Conservation (phyloP, 2,888 invertebrate species). For the Chesias legatella region DNA sequence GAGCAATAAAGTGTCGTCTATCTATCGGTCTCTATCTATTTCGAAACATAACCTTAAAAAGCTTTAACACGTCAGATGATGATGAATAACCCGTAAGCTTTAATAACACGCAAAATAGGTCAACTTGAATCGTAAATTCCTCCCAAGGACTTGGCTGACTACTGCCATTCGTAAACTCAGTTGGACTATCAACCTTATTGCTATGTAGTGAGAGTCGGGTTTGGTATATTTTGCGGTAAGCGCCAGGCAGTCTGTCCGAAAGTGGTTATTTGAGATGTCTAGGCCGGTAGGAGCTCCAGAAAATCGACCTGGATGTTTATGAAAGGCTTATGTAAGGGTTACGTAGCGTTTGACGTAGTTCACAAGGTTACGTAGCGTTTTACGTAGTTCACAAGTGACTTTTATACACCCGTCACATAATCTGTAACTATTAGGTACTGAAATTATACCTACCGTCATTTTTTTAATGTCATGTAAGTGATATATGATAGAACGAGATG, state of each 20-base stretch:
- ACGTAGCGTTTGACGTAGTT: not conserved
- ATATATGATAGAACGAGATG: too few relatives aligned
- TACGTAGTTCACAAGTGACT: slow-evolving; percentile 7
- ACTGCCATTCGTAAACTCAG: not conserved
- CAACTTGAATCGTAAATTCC: slow-evolving; percentile 8
- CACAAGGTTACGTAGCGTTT: slow-evolving; percentile 7
- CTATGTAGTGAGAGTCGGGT: slow-evolving; percentile 1
- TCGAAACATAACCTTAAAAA: slow-evolving; percentile 4
- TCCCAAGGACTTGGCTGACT: slow-evolving; percentile 9
- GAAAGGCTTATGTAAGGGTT: slow-evolving; percentile 26
- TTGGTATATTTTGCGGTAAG: slow-evolving; percentile 14
- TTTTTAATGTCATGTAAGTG: too few relatives aligned
- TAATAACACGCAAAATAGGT: slow-evolving; percentile 7
- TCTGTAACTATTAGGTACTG: too few relatives aligned
- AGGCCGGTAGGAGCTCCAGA: slow-evolving; percentile 40
- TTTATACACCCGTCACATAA: too few relatives aligned
- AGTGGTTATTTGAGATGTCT: slow-evolving; percentile 39
- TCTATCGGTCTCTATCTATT: too few relatives aligned
- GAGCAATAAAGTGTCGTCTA: too few relatives aligned
- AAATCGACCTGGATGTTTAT: slow-evolving; percentile 40
- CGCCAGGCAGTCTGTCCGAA: slow-evolving; percentile 36
- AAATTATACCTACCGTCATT: too few relatives aligned
- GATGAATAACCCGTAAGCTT: not conserved
- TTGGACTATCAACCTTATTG: slow-evolving; percentile 3
- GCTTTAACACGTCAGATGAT: not conserved